Evolutionary conservation across 2,113 vertebrate species (phyloP), one percentile per base, ranked within the genome.

Genomic region (Oxyura jamaicensis): DNA sequence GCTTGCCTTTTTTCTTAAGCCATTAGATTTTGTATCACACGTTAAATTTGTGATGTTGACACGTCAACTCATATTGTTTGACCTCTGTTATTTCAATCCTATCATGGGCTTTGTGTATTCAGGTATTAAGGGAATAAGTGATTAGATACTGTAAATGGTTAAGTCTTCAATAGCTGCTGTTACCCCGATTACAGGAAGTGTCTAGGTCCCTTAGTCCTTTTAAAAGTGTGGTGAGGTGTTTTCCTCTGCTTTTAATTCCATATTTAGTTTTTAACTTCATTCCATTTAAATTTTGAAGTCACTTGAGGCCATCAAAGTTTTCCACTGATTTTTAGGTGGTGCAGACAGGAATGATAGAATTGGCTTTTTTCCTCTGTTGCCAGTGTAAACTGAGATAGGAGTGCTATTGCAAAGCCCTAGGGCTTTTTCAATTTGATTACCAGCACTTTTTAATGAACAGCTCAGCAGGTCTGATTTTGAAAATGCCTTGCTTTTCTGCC

Each of bases 401-500:
- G 29, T 28, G 41, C 44, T 65, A 7, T 79, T 73, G 58, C 62
- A 77, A 88, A 90, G 23, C 87, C 55, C 46, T 44, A 53, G n/a
- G 63, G 58, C 60, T 71, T 83, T 77, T 80, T 6, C 36, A 69
- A 13, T 56, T 85, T 82, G 58, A 69, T 76, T 91, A 89, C 63
- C 46, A 85, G 44, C 14, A 35, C 21, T 12, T 69, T 89, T 87
- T 86, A 83, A 88, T 63, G 62, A 86, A 46, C 74, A 69, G 53
- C 84, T 87, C 50, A 66, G 10, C 13, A 42, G 52, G 13, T 25
- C 50, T 91, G 81, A 87, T 69, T 85, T 92, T 73, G 71, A 86
- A 89, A 94, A 92, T 69, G 66, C 76, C 69, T 88, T 86, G 78
- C 69, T 91, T 65, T 93, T 65, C 52, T 95, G 81, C 74, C 86